These are phyloP conservation scores for Coilia nasus DNA, from an alignment of 2,797 vertebrate genomes.

Conservation along the genomic window DNA sequence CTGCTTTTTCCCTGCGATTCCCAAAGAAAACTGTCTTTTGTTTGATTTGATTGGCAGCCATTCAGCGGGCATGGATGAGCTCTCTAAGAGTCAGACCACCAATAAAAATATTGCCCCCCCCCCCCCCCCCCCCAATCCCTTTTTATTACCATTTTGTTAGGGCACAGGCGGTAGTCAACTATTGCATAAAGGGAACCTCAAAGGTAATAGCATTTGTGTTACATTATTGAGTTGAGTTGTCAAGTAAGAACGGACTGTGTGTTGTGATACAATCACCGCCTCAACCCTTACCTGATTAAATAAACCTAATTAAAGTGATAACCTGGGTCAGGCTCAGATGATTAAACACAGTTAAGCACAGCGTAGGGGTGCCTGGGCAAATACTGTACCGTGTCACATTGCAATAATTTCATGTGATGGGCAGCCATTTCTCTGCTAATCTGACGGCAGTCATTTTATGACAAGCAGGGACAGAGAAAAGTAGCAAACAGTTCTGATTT, in stretches of 20 bases:
- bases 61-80: not conserved
- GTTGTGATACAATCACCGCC: not conserved
- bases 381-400: not conserved
- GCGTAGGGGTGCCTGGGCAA: not conserved
- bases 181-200: not conserved
- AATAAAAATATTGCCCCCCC: not conserved
- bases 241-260: not conserved
- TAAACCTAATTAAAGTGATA: slow-evolving; percentile 2
- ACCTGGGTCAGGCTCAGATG: slow-evolving; percentile 6
- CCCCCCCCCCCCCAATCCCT: not conserved
- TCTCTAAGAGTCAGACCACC: not conserved
- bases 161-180: not conserved
- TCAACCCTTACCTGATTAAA: not conserved
- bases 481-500: not conserved
- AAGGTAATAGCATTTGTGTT: not conserved
- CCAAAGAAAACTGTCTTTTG: slow-evolving; percentile 7
- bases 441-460: not conserved
- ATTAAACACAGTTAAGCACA: not conserved
- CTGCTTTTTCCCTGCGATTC: not conserved
- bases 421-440: not conserved
- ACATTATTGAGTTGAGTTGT: not conserved
- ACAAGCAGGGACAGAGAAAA: not conserved
- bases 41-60: slow-evolving; percentile 20
- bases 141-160: not conserved
- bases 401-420: not conserved